A percentile compares a stretch with the other conserved stretches of the same genome.
Conservation (phyloP, 2,113 vertebrate species). For the Athene noctua region DNA sequence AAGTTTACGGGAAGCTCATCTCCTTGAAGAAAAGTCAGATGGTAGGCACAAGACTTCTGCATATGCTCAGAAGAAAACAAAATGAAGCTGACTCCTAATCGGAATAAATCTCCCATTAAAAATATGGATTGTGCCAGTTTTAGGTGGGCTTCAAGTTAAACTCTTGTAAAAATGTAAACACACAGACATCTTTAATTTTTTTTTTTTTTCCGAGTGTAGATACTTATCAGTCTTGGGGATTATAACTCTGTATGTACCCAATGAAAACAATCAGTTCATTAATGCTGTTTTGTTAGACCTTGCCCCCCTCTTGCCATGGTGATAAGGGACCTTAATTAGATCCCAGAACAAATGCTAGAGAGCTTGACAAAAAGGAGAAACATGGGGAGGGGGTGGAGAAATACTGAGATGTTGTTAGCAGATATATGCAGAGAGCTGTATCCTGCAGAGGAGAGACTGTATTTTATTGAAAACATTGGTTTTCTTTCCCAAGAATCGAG, state of each 20-base stretch:
- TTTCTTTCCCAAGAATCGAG: background rate
- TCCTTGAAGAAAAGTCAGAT: conserved; percentile 28
- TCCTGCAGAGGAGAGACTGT: conserved; percentile 31
- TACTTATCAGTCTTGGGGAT: conserved; percentile 15
- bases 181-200: background rate
- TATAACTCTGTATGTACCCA: conserved; percentile 41
- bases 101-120: background rate
- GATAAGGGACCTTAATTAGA: conserved; percentile 66
- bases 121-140: background rate
- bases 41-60: background rate
- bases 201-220: background rate
- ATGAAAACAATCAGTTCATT: conserved; percentile 61
- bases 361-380: conserved; percentile 38
- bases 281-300: conserved; percentile 63
- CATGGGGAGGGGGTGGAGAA: conserved; percentile 59
- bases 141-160: background rate
- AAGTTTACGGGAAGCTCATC: conserved; percentile 49
- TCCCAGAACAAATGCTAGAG: conserved; percentile 59
- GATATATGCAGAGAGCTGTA: conserved; percentile 18
- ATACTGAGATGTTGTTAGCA: conserved; percentile 43
- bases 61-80: background rate
- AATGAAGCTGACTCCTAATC: background rate
- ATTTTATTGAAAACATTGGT: background rate
- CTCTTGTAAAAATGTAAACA: background rate
- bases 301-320: conserved; percentile 50